A percentile compares a stretch with the other conserved stretches of the same genome.
phyloP scores from a whole-genome alignment of 35 echinoderm and acorn worm species.

The Eucidaris tribuloides region DNA sequence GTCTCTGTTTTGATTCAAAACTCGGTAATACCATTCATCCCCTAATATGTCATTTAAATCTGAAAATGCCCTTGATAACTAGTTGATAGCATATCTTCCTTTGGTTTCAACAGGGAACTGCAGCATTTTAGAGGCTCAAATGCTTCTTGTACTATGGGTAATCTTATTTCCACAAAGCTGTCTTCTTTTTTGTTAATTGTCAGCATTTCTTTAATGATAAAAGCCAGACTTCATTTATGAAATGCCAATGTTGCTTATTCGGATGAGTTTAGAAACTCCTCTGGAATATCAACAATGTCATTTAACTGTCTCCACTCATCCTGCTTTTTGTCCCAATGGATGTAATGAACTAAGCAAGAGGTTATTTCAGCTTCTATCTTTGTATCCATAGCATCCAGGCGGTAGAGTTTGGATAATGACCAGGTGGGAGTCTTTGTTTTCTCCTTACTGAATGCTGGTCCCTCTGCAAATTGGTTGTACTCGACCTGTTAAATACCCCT shows the following conservation, averaged over 20 bases:
- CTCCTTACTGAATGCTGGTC: not conserved
- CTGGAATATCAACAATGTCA: constrained; percentile 40
- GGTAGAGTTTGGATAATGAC: constrained; percentile 18
- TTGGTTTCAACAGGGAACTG: not conserved
- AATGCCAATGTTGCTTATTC: constrained; percentile 13
- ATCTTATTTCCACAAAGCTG: constrained; percentile 17
- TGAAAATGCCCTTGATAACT: not conserved
- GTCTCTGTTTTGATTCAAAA: constrained; percentile 18
- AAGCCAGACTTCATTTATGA: not conserved
- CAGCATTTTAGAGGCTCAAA: not conserved
- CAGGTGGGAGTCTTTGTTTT: not conserved
- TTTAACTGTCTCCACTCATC: constrained; percentile 34
- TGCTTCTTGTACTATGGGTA: not conserved
- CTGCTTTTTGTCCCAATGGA: constrained; percentile 34
- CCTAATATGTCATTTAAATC: not conserved
- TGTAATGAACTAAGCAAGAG: constrained; percentile 22
- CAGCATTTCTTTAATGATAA: constrained; percentile 1
- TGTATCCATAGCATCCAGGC: constrained; percentile 18
- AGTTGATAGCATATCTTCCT: constrained; percentile 6
- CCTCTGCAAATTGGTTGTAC: constrained; percentile 25
- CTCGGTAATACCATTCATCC: constrained; percentile 4
- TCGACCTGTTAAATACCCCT: not conserved
- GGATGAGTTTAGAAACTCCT: constrained; percentile 15
- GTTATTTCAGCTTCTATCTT: constrained; percentile 17
- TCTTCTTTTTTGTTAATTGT: constrained; percentile 4